Conservation (phyloP, 2,888 invertebrate species). For the Lasioglossum calceatum region DNA sequence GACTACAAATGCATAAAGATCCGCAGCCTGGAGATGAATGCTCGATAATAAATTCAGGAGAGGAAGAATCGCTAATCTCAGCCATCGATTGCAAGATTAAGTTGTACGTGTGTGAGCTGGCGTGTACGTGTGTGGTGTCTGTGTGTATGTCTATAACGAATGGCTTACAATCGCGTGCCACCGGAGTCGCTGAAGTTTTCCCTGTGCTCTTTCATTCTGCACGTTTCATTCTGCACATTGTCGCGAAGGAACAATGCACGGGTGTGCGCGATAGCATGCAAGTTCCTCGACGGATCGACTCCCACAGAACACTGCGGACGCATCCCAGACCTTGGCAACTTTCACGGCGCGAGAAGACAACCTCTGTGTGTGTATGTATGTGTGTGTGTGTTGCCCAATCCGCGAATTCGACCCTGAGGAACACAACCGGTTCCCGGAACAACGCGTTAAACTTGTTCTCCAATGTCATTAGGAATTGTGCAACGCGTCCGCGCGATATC, state of each 20-base stretch:
- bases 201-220: not conserved
- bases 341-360: constrained; percentile 19
- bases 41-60: not conserved
- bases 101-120: not conserved
- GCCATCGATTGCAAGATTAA: not conserved
- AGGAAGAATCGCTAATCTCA: not conserved
- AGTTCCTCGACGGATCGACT: constrained; percentile 12
- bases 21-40: not conserved
- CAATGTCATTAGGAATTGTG: constrained; percentile 12
- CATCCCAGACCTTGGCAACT: constrained; percentile 44
- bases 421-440: constrained; percentile 29
- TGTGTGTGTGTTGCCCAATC: constrained; percentile 27
- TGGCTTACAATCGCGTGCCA: constrained; percentile 2
- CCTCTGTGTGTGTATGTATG: not conserved
- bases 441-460: constrained; percentile 17
- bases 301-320: not conserved
- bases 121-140: not conserved
- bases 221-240: not conserved
- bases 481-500: not conserved
- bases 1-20: not conserved
- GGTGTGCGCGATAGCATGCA: not conserved
- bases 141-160: not conserved
- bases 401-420: constrained; percentile 35
- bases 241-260: constrained; percentile 25
- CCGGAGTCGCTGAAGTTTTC: constrained; percentile 7